Percentiles rank a stretch among this genome's conserved stretches.
phyloP scores from a whole-genome alignment of 2,888 invertebrate genomes.

The Chloromyia formosa region DNA sequence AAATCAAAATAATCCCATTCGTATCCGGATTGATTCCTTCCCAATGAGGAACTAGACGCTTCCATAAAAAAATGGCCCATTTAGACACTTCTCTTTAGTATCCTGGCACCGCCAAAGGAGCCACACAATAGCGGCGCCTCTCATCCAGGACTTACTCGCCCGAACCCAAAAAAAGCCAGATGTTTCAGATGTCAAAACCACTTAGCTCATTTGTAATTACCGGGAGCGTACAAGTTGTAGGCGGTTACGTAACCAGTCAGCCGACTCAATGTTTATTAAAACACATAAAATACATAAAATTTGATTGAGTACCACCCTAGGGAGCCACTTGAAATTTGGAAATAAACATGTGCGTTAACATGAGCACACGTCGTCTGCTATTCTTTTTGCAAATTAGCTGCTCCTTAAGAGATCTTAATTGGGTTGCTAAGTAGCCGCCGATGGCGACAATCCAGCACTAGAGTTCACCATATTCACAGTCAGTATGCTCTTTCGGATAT shows the following conservation, averaged over 20 bases:
- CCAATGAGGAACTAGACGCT: too few relatives aligned
- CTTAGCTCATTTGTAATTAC: conserved; percentile 38
- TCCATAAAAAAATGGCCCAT: too few relatives aligned
- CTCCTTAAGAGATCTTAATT: conserved; percentile 42
- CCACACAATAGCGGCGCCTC: conserved; percentile 27
- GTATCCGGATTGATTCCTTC: too few relatives aligned
- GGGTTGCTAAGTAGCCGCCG: conserved; percentile 38
- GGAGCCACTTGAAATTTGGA: conserved; percentile 37
- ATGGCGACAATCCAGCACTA: neutral
- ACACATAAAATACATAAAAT: conserved; percentile 36
- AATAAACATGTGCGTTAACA: conserved; percentile 37
- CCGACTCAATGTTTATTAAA: conserved; percentile 15
- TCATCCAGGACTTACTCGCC: conserved; percentile 6
- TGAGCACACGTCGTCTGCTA: conserved; percentile 41
- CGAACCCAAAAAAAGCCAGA: conserved; percentile 20
- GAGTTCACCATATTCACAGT: too few relatives aligned
- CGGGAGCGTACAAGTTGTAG: conserved; percentile 3
- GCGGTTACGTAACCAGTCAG: conserved; percentile 37
- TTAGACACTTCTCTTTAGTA: too few relatives aligned
- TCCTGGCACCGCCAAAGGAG: conserved; percentile 29
- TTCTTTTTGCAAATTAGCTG: conserved; percentile 43
- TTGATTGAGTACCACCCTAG: conserved; percentile 35
- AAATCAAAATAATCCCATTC: too few relatives aligned
- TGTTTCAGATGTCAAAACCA: conserved; percentile 17
- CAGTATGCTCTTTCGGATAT: neutral